phyloP scores from a whole-genome alignment of 2,888 invertebrate species.

The Lochmaea capreae region DNA sequence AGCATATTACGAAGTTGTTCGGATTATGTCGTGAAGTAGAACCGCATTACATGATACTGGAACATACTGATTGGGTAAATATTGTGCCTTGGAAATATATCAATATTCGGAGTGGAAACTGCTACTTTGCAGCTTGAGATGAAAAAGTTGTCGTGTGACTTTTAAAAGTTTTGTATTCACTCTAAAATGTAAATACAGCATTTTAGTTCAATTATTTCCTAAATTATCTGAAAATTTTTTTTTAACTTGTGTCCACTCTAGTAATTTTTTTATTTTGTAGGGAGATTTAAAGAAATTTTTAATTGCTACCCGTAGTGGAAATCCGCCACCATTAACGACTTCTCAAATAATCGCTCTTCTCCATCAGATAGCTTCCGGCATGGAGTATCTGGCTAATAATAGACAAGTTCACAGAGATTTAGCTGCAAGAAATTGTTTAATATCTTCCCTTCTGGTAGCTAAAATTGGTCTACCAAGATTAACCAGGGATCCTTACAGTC shows the following conservation, averaged over 20 bases:
- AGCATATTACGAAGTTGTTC: constrained; percentile 81
- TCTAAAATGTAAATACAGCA: no score
- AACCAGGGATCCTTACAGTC: constrained; percentile 86
- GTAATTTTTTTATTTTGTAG: constrained; percentile 65
- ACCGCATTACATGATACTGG: constrained; percentile 89
- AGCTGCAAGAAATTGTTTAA: constrained; percentile 91
- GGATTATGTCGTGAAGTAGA: constrained; percentile 87
- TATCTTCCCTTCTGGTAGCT: constrained; percentile 83
- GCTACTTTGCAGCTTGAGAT: no score
- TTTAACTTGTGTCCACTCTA: not conserved
- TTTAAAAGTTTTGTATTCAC: no score
- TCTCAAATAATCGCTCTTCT: constrained; percentile 76
- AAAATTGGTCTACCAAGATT: constrained; percentile 87
- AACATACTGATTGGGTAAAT: constrained; percentile 93
- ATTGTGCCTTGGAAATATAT: no score
- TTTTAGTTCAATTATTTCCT: no score
- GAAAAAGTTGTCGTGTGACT: no score
- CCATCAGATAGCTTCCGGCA: constrained; percentile 83
- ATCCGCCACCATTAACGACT: constrained; percentile 73
- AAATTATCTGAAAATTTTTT: no score
- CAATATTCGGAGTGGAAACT: no score
- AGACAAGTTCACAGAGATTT: constrained; percentile 91
- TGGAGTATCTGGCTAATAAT: constrained; percentile 81
- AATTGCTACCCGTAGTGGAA: constrained; percentile 72
- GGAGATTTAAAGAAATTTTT: constrained; percentile 94